These are phyloP conservation scores for Lordiphosa mommai DNA, from an alignment of 1,140 invertebrate species.

Conservation along the genomic window DNA sequence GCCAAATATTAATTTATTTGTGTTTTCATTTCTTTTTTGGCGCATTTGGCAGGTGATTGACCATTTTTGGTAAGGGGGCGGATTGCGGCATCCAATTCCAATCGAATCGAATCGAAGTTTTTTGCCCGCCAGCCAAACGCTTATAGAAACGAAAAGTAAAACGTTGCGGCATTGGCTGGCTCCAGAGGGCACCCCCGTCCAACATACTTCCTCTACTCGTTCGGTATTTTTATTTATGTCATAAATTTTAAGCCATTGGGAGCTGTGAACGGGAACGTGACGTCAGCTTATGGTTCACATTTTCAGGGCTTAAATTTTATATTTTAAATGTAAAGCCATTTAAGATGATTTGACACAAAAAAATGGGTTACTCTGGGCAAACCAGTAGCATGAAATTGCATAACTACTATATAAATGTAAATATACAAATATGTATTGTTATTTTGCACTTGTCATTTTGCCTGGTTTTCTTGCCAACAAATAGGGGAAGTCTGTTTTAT, in stretches of 20 bases:
- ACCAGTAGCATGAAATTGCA: not conserved
- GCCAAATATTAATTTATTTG: constrained; percentile 78
- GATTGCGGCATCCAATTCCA: constrained; percentile 6
- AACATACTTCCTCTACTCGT: constrained; percentile 20
- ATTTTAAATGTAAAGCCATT: constrained; percentile 55
- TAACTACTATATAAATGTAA: not conserved
- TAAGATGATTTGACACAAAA: constrained; percentile 47
- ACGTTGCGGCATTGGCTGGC: not conserved
- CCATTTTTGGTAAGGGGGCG: constrained; percentile 2
- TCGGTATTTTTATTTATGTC: constrained; percentile 72
- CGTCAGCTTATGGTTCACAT: constrained; percentile 52
- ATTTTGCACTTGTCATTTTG: too few species aligned
- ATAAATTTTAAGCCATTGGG: constrained; percentile 77
- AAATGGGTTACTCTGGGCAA: not conserved
- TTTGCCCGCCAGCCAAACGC: constrained; percentile 8
- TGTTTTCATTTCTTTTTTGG: constrained; percentile 70
- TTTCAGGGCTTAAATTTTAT: constrained; percentile 49
- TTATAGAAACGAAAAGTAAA: constrained; percentile 4
- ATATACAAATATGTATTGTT: not conserved
- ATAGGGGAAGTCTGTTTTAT: too few species aligned
- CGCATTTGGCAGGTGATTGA: constrained; percentile 56
- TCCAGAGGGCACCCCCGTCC: constrained; percentile 3
- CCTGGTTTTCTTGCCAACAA: too few species aligned
- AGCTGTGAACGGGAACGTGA: constrained; percentile 63
- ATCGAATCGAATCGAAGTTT: not conserved